These are phyloP conservation scores for Holothuria leucospilota DNA, from an alignment of 53 echinoderm and acorn worm species.

Conservation along the genomic window DNA sequence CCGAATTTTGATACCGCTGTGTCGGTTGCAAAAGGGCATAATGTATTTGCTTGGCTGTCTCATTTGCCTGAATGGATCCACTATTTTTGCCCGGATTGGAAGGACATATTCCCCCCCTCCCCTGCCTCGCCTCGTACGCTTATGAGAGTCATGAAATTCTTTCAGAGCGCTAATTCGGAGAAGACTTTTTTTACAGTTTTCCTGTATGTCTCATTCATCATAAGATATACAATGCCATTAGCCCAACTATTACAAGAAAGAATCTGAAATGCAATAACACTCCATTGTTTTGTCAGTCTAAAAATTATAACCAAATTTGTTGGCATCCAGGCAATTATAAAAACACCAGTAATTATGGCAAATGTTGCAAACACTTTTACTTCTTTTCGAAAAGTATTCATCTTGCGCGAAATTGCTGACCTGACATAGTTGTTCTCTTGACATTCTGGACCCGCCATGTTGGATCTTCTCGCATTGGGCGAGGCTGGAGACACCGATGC, in stretches of 20 bases:
- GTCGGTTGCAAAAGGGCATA: no score
- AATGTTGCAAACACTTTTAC: neutral
- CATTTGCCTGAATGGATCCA: no score
- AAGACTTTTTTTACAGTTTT: neutral
- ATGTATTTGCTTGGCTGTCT: no score
- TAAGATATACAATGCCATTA: slow-evolving; percentile 4
- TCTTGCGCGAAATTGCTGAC: no score
- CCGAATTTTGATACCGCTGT: no score
- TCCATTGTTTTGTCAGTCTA: neutral
- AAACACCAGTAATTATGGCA: slow-evolving; percentile 10
- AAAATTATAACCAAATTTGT: neutral
- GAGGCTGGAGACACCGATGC: neutral
- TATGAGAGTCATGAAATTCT: no score
- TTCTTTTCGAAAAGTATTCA: neutral
- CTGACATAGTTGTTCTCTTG: no score
- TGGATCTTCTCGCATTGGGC: neutral
- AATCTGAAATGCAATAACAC: neutral
- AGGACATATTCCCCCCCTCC: no score
- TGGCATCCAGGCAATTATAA: neutral
- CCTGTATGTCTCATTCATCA: neutral
- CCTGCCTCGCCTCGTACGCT: no score
- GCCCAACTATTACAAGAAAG: slow-evolving; percentile 17
- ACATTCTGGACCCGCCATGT: no score
- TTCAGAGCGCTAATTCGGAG: neutral
- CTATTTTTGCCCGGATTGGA: no score